Percentiles rank a stretch among this genome's conserved stretches.
These are phyloP conservation scores for Eulimnadia texana DNA, from an alignment of 1,140 invertebrate genomes.

Conservation along the genomic window DNA sequence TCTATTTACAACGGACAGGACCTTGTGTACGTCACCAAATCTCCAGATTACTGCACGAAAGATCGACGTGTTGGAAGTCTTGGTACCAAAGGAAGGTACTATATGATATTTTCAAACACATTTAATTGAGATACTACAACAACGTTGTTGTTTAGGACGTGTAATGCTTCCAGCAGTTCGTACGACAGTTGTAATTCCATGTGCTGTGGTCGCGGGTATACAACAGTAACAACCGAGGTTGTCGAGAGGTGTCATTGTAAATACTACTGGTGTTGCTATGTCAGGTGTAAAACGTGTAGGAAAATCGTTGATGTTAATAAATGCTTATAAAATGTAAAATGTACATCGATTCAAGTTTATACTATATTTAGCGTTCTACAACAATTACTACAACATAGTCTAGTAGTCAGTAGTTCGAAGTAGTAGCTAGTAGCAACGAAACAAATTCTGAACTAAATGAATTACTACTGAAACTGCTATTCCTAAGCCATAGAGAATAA, in stretches of 20 bases:
- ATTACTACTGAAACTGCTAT: not conserved
- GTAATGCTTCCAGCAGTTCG: slow-evolving; percentile 30
- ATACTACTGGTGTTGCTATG: slow-evolving; percentile 37
- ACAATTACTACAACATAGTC: too few species aligned
- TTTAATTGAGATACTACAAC: not conserved
- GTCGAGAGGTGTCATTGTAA: slow-evolving; percentile 35
- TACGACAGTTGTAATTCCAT: slow-evolving; percentile 36
- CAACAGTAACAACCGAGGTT: slow-evolving; percentile 26
- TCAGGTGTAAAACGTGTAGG: slow-evolving; percentile 33
- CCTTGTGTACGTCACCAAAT: slow-evolving; percentile 35
- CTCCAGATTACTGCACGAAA: slow-evolving; percentile 37
- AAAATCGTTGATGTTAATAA: slow-evolving; percentile 28
- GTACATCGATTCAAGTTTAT: too few species aligned
- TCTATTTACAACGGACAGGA: slow-evolving; percentile 27
- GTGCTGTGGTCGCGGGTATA: slow-evolving; percentile 40
- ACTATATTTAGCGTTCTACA: too few species aligned
- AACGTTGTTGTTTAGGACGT: slow-evolving; percentile 19
- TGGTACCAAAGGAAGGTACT: slow-evolving; percentile 45
- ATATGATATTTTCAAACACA: slow-evolving; percentile 2
- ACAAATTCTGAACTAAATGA: not conserved
- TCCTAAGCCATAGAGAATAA: not conserved
- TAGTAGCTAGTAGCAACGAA: too few species aligned
- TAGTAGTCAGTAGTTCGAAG: too few species aligned
- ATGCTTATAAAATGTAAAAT: slow-evolving; percentile 22
- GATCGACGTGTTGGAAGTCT: slow-evolving; percentile 40